These are phyloP conservation scores for Zophobas atratus DNA, from an alignment of 1,140 invertebrate species.

Conservation along the genomic window DNA sequence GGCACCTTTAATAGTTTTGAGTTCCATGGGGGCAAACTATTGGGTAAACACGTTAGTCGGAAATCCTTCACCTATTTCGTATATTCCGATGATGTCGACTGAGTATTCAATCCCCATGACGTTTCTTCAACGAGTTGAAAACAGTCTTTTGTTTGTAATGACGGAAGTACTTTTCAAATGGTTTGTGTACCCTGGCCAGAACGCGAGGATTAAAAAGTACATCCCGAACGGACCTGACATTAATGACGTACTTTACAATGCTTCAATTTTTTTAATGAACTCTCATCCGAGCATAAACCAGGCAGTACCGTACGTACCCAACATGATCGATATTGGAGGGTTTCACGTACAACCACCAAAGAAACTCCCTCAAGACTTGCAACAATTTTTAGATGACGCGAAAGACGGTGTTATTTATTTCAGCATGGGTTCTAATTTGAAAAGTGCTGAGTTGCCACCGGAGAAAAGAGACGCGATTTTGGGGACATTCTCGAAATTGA, in stretches of 20 bases:
- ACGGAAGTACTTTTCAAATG: slow-evolving; percentile 49
- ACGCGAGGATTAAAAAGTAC: background rate
- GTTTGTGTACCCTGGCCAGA: background rate
- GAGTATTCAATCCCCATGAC: slow-evolving; percentile 65
- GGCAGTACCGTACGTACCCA: slow-evolving; percentile 50
- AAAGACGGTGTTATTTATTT: slow-evolving; percentile 72
- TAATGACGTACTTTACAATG: slow-evolving; percentile 69
- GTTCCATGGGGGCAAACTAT: slow-evolving; percentile 61
- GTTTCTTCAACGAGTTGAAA: slow-evolving; percentile 5
- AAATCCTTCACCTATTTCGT: slow-evolving; percentile 63
- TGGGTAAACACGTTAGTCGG: slow-evolving; percentile 61
- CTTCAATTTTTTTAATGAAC: slow-evolving; percentile 67
- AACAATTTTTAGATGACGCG: slow-evolving; percentile 67
- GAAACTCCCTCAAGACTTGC: slow-evolving; percentile 67
- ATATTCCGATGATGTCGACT: slow-evolving; percentile 65
- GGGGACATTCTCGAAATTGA: slow-evolving; percentile 62
- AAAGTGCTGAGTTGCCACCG: slow-evolving; percentile 68
- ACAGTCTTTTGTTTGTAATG: background rate
- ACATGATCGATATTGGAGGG: too few species aligned
- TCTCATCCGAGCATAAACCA: slow-evolving; percentile 63
- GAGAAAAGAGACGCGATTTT: slow-evolving; percentile 61
- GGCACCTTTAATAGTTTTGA: slow-evolving; percentile 66
- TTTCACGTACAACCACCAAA: slow-evolving; percentile 60
- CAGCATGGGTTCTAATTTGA: slow-evolving; percentile 73
- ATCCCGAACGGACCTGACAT: slow-evolving; percentile 55